Evolutionary conservation across 2,113 vertebrate species (phyloP).

Genomic region (Myrmecophaga tridactyla): DNA sequence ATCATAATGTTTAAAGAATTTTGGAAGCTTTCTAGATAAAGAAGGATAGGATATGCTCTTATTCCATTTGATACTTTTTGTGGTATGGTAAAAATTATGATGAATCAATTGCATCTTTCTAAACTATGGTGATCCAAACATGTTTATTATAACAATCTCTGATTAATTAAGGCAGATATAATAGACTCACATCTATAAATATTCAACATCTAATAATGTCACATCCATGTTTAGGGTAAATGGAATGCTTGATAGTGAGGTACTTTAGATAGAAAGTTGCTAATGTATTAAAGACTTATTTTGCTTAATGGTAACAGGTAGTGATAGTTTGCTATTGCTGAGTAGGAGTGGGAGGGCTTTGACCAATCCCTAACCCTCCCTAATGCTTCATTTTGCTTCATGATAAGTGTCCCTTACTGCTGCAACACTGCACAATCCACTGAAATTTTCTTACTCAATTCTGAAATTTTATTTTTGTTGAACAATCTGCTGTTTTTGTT

Average conservation of each 20-base stretch:
- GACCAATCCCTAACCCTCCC: constrained; percentile 32
- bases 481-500: not conserved
- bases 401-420: not conserved
- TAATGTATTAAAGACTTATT: constrained; percentile 66
- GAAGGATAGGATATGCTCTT: not conserved
- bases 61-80: not conserved
- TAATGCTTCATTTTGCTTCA: constrained; percentile 24
- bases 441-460: constrained; percentile 33
- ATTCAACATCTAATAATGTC: not conserved
- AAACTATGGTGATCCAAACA: constrained; percentile 21
- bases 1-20: not conserved
- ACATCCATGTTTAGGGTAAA: not conserved
- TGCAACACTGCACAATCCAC: not conserved
- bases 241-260: not conserved
- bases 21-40: constrained; percentile 5
- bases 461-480: constrained; percentile 37
- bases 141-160: constrained; percentile 18
- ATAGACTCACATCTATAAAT: constrained; percentile 56
- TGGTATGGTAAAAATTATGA: constrained; percentile 27
- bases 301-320: constrained; percentile 22
- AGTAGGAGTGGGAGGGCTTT: constrained; percentile 14
- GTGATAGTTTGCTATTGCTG: constrained; percentile 58
- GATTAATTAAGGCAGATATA: constrained; percentile 42
- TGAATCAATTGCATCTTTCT: constrained; percentile 33
- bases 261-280: constrained; percentile 52